A percentile compares a stretch with the other conserved stretches of the same genome.
phyloP scores from a whole-genome alignment of 2,888 invertebrate species.

The Phrixothrix hirtus region DNA sequence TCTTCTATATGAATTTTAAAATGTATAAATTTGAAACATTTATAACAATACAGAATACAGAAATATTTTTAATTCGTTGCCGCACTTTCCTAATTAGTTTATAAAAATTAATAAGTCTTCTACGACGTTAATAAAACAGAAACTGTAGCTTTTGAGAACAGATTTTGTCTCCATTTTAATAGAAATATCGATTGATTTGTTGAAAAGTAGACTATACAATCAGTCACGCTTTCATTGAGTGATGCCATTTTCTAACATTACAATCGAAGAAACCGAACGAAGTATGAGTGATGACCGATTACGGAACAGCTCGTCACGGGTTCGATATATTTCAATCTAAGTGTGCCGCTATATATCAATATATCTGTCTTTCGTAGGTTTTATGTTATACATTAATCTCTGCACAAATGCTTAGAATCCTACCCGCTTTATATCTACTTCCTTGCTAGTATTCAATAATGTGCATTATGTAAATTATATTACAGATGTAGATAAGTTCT shows the following conservation, averaged over 20 bases:
- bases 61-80: no score
- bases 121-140: no score
- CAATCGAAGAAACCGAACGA: slow-evolving; percentile 39
- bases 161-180: no score
- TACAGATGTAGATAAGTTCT: slow-evolving; percentile 40
- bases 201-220: slow-evolving; percentile 11
- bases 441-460: slow-evolving; percentile 45
- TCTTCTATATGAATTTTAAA: no score
- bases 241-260: slow-evolving; percentile 39
- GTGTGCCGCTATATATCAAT: slow-evolving; percentile 53
- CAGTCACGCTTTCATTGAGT: slow-evolving; percentile 12
- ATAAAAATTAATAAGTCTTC: no score
- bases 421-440: slow-evolving; percentile 41
- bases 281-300: slow-evolving; percentile 52
- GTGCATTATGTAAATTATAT: slow-evolving; percentile 52
- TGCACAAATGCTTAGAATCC: slow-evolving; percentile 46
- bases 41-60: no score
- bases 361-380: slow-evolving; percentile 51
- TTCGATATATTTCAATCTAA: slow-evolving; percentile 53
- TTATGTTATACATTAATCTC: slow-evolving; percentile 52
- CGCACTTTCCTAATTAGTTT: no score
- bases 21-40: no score
- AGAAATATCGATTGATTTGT: no score
- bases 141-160: no score
- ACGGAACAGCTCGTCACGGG: slow-evolving; percentile 42